Base-by-base conservation (phyloP, 2,113 vertebrate genomes). In the Ceyx cyanopectus region DNA sequence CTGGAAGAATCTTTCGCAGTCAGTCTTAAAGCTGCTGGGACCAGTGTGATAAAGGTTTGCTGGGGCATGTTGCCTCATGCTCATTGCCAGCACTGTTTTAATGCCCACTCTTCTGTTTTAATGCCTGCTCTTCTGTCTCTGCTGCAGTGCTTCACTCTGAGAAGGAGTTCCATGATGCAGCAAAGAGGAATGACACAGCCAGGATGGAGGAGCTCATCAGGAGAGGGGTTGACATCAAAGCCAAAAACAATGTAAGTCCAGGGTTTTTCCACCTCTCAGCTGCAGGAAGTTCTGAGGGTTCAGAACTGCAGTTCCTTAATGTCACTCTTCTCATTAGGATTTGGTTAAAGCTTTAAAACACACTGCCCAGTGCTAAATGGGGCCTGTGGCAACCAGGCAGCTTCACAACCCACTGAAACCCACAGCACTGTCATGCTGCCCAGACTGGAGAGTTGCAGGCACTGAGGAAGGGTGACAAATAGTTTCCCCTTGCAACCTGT, bases 101-200 rank as follows among this genome's bases (percentile, higher is more conserved):
- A 48, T 58, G 24, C 37, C 40, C 1, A 1, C 41, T 88, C 26
- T 43, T 84, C 56, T 37, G 10, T 7, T 81, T 53, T 48, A 43
- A 48, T 58, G 21, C 37, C 40, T 1, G 2, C 41, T 89, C 26
- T 43, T 84, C 56, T 37, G 9, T 8, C 13, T 68, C 60, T 85
- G 76, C 45, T 86, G 20, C 94, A 99, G 99, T 99, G 97, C 97
- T 99, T 73, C 97, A 95, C 34, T 98, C 98, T 29, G 99, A 99
- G 67, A 98, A 98, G 95, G 98, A 98, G 62, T 98, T 99, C 73
- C 99, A 99, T 0, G 94, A 98, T 62, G 98, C 99, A 0, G 98
- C 98, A 0, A 98, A 97, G 67, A 92, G 79, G 67, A 99, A 99
- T 69, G 96, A 99, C 92, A 95, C 93, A 0, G 90, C 56, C 30